Evolutionary conservation across 1,140 invertebrate species (phyloP).

Genomic region (Uloborus diversus): DNA sequence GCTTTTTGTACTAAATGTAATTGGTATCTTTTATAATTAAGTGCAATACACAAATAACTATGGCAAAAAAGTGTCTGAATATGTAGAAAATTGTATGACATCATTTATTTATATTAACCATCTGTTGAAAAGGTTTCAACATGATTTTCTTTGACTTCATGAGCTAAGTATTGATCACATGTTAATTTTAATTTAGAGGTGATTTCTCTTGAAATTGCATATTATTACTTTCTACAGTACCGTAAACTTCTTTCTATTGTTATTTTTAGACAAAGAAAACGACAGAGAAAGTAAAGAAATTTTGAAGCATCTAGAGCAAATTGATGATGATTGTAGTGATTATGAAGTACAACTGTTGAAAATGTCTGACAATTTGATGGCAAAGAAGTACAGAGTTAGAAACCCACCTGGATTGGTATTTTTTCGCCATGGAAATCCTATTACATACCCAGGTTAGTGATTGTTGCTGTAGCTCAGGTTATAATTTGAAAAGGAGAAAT

Average conservation of each 20-base stretch:
- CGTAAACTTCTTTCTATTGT: background rate
- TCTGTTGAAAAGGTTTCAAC: too few species aligned
- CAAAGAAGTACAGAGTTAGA: slow-evolving; percentile 91
- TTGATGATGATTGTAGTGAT: slow-evolving; percentile 91
- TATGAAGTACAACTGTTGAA: slow-evolving; percentile 93
- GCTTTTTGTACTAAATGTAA: too few species aligned
- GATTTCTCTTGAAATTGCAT: background rate
- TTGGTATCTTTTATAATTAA: too few species aligned
- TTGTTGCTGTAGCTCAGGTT: background rate
- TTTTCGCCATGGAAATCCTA: slow-evolving; percentile 88
- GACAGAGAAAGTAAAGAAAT: slow-evolving; percentile 66
- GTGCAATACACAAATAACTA: too few species aligned
- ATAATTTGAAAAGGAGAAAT: background rate
- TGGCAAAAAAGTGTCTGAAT: too few species aligned
- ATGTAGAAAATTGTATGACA: too few species aligned
- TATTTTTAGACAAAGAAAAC: slow-evolving; percentile 79
- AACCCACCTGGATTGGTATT: slow-evolving; percentile 90
- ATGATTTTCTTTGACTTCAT: too few species aligned
- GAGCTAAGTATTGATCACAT: too few species aligned
- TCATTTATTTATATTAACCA: too few species aligned
- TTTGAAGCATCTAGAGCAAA: slow-evolving; percentile 85
- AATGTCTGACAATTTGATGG: slow-evolving; percentile 88
- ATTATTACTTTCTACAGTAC: background rate
- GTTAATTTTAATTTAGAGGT: too few species aligned
- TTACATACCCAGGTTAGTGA: slow-evolving; percentile 83